Base-by-base conservation (phyloP, 1,140 invertebrate species). In the Sesamia nonagrioides region DNA sequence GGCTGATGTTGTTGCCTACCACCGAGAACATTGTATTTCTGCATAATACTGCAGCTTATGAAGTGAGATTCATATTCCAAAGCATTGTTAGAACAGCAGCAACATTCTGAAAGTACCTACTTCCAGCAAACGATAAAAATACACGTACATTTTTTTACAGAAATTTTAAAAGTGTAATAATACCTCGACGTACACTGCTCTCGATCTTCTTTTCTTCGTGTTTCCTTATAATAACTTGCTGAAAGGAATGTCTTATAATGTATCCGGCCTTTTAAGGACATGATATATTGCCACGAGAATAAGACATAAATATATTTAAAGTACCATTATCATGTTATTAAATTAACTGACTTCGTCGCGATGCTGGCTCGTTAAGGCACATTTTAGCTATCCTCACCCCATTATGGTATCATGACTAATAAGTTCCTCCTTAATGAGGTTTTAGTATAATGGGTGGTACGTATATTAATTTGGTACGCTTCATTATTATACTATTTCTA, bases 321-420 rank as follows among this genome's bases (percentile, higher is more conserved):
- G 69, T 54, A 54, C 35, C 69, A 56, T 72, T 72, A 72, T 72
- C 27, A 56, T 72, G 56, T 40, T 72, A 72, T 72, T 72, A 72
- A 72, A 72, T 56, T 72, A 72, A 72, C 50, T 52, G 69, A 37
- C 15, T 54, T 33, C 7, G n/a, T 37, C 33, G 33, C 69, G 48
- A 40, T 61, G 35, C 11, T 18, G 0, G 69, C 50, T 72, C 69
- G 48, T 72, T 72, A 72, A 40, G 35, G 33, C 69, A 56, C 33
- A 56, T 56, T 54, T 72, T 37, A 18, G n/a, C 69, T 52, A 68
- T 68, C 56, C 50, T 72, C 69, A 72, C 69, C 69, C 69, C 50
- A 56, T 72, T 56, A 40, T 52, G 69, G 48, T 6, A 33, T 35
- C 50, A n/a, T n/a, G 27, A 72, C 56, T 72, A 9, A 50, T 56